Percentiles rank a stretch among this genome's conserved stretches.
These are phyloP conservation scores for Thalassarche chlororhynchos DNA, from an alignment of 2,113 vertebrate genomes.

Conservation along the genomic window DNA sequence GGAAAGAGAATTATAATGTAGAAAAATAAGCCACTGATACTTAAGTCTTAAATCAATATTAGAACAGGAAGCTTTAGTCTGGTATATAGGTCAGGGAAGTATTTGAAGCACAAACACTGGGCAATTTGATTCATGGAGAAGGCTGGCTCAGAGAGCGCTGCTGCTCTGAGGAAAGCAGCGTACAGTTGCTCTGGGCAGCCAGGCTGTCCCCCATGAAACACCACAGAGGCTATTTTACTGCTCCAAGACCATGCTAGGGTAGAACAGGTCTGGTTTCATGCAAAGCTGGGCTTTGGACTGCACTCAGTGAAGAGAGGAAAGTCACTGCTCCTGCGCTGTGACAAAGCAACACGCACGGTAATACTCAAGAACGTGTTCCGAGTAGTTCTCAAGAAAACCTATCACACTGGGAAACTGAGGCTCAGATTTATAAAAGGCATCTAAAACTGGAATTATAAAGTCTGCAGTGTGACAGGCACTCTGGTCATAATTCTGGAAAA, in stretches of 20 bases:
- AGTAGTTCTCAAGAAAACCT: not conserved
- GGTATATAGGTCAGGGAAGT: not conserved
- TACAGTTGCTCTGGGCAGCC: not conserved
- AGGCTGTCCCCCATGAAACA: not conserved
- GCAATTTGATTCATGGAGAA: not conserved
- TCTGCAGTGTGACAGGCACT: not conserved
- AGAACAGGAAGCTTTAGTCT: constrained; percentile 30
- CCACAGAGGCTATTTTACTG: not conserved
- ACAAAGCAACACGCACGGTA: not conserved
- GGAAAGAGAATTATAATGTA: not conserved
- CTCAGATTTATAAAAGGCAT: not conserved
- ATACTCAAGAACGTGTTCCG: not conserved
- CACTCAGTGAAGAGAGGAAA: not conserved
- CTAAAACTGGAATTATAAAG: not conserved
- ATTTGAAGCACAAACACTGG: not conserved
- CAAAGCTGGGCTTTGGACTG: not conserved
- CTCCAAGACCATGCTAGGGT: not conserved
- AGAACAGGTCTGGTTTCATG: not conserved
- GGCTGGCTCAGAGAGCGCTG: not conserved
- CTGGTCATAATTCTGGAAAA: not conserved
- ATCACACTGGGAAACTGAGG: not conserved
- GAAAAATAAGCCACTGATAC: constrained; percentile 4
- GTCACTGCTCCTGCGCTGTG: not conserved
- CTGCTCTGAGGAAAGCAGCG: not conserved
- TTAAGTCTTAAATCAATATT: constrained; percentile 32